Percentiles rank a stretch among this genome's conserved stretches.
These are phyloP conservation scores for Zapornia atra DNA, from an alignment of 2,113 vertebrate genomes.

Conservation along the genomic window DNA sequence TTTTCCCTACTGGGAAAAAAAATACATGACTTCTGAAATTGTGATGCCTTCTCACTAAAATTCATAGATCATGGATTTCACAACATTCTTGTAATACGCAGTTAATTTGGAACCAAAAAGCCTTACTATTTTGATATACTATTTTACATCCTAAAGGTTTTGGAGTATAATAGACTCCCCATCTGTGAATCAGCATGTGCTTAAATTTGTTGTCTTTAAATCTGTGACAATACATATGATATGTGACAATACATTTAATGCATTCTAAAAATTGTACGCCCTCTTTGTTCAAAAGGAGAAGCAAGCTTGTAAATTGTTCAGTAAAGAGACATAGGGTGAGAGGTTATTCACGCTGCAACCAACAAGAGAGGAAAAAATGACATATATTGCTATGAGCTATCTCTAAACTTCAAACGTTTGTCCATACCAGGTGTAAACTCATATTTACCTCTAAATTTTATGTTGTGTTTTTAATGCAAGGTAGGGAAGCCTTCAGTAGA, in stretches of 20 bases:
- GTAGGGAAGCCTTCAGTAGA: not conserved
- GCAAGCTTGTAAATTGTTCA: not conserved
- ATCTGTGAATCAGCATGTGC: not conserved
- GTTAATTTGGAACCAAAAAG: not conserved
- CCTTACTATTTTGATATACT: not conserved
- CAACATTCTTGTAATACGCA: not conserved
- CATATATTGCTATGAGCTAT: not conserved
- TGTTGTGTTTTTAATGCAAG: not conserved
- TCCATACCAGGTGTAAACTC: not conserved
- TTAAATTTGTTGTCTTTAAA: conserved; percentile 6
- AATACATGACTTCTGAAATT: not conserved
- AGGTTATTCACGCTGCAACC: not conserved
- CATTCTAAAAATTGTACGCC: not conserved
- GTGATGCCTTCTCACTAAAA: not conserved
- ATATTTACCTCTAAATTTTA: conserved; percentile 22
- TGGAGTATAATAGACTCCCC: not conserved
- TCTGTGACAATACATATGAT: not conserved
- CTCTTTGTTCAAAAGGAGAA: not conserved
- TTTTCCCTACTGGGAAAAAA: not conserved
- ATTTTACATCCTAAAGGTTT: not conserved
- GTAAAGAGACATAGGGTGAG: not conserved
- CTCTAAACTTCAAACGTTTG: conserved; percentile 31
- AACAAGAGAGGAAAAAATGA: conserved; percentile 11
- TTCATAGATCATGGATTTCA: not conserved
- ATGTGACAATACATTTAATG: not conserved